These are phyloP conservation scores for Dicentrarchus labrax DNA, from an alignment of 2,113 vertebrate genomes.

Conservation along the genomic window DNA sequence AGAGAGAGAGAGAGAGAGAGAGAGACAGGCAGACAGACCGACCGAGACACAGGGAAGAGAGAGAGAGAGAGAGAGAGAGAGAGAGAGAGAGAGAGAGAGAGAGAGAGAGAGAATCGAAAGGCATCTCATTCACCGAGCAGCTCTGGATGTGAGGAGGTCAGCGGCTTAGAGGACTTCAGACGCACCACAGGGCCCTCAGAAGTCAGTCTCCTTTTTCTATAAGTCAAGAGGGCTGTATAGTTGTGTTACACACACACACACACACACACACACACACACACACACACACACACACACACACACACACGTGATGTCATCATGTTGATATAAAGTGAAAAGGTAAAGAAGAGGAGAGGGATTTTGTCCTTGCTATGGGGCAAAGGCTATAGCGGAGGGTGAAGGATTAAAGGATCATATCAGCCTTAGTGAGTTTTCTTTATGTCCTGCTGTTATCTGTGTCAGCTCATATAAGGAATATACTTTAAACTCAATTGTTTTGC, in stretches of 20 bases:
- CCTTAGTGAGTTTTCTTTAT: slow-evolving; percentile 47
- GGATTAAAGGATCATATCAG: slow-evolving; percentile 75
- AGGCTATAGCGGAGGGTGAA: slow-evolving; percentile 60
- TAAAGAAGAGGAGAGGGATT: slow-evolving; percentile 40
- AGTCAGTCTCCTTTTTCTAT: slow-evolving; percentile 62
- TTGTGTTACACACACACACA: slow-evolving; percentile 32
- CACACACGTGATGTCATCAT: slow-evolving; percentile 40
- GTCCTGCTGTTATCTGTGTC: slow-evolving; percentile 55
- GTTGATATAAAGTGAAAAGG: slow-evolving; percentile 33
- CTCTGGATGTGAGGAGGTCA: slow-evolving; percentile 69
- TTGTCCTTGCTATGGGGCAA: slow-evolving; percentile 71
- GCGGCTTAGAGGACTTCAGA: slow-evolving; percentile 73
- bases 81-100: slow-evolving; percentile 6
- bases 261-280: slow-evolving; percentile 22
- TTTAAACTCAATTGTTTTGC: slow-evolving; percentile 21
- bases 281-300: slow-evolving; percentile 24
- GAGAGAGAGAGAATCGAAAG: slow-evolving; percentile 42
- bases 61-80: no score
- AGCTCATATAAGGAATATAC: slow-evolving; percentile 25
- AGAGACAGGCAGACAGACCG: not conserved
- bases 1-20: not conserved
- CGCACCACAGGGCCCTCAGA: slow-evolving; percentile 60
- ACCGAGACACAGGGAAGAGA: no score
- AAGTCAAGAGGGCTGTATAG: slow-evolving; percentile 47
- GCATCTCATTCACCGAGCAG: slow-evolving; percentile 34